Conservation (phyloP, 2,888 invertebrate genomes). For the Dynastes grantii region DNA sequence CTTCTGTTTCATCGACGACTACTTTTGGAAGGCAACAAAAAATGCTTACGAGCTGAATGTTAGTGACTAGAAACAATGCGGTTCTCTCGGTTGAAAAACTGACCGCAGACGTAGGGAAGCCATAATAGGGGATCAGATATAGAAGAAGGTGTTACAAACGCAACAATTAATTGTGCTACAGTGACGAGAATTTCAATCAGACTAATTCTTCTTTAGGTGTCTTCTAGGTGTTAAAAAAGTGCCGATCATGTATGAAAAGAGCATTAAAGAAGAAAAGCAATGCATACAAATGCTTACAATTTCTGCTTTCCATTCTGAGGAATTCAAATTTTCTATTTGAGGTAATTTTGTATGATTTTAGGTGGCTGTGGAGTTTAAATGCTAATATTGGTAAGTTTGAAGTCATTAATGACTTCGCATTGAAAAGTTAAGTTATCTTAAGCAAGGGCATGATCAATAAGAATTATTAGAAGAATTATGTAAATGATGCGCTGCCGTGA, state of each 20-base stretch:
- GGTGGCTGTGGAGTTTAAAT: no score
- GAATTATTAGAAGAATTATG: no score
- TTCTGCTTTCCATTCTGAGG: no score
- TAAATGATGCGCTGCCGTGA: no score
- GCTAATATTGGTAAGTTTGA: no score
- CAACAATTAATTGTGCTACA: conserved; percentile 41
- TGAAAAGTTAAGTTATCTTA: no score
- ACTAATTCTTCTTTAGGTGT: conserved; percentile 5
- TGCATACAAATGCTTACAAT: background rate
- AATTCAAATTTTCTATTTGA: no score
- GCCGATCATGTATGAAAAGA: background rate
- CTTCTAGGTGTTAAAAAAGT: background rate
- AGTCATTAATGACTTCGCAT: no score
- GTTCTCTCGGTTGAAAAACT: conserved; percentile 24
- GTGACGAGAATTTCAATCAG: conserved; percentile 37
- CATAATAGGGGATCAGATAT: conserved; percentile 31
- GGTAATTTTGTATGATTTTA: no score
- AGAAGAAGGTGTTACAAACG: conserved; percentile 48
- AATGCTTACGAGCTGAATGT: background rate
- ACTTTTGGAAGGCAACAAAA: background rate
- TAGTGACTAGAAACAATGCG: conserved; percentile 33
- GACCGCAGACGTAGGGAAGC: conserved; percentile 6
- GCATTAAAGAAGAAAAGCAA: background rate
- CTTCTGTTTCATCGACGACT: conserved; percentile 56
- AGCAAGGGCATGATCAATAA: no score